A percentile compares a stretch with the other conserved stretches of the same genome.
phyloP scores from a whole-genome alignment of 2,797 vertebrate species.

The Labeo calbasu region DNA sequence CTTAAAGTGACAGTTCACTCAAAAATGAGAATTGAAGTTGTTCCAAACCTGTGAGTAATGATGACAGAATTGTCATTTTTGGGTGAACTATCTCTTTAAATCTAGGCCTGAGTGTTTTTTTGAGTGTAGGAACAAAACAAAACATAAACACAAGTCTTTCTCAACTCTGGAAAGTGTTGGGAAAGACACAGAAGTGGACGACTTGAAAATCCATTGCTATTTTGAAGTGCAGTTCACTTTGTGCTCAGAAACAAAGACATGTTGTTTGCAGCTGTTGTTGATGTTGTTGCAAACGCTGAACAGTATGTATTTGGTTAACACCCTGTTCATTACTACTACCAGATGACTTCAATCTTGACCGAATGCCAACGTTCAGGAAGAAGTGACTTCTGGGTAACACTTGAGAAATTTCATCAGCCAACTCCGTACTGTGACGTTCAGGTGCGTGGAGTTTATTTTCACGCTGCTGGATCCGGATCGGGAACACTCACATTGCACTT shows the following conservation, averaged over 20 bases:
- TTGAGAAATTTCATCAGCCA: neutral
- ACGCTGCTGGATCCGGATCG: neutral
- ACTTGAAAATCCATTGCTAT: constrained; percentile 25
- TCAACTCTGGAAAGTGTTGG: neutral
- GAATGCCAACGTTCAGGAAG: constrained; percentile 27
- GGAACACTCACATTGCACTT: neutral
- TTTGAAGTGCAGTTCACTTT: constrained; percentile 18
- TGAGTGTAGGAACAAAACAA: neutral
- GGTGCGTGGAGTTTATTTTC: neutral
- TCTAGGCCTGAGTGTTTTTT: neutral
- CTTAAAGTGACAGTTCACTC: neutral
- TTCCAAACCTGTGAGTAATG: neutral
- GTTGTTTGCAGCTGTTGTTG: constrained; percentile 45
- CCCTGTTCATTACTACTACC: constrained; percentile 39
- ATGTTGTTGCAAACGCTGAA: constrained; percentile 47
- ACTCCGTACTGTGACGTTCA: neutral
- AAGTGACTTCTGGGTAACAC: constrained; percentile 7
- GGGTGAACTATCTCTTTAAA: neutral
- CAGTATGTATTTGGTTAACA: constrained; percentile 37
- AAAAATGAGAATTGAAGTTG: neutral
- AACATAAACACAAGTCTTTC: constrained; percentile 21
- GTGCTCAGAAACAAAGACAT: constrained; percentile 15
- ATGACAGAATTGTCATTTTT: neutral
- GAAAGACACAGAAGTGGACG: neutral
- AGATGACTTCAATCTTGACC: constrained; percentile 48